Base-by-base conservation (phyloP, 1,140 invertebrate genomes). In the Cyclargus thomasi region DNA sequence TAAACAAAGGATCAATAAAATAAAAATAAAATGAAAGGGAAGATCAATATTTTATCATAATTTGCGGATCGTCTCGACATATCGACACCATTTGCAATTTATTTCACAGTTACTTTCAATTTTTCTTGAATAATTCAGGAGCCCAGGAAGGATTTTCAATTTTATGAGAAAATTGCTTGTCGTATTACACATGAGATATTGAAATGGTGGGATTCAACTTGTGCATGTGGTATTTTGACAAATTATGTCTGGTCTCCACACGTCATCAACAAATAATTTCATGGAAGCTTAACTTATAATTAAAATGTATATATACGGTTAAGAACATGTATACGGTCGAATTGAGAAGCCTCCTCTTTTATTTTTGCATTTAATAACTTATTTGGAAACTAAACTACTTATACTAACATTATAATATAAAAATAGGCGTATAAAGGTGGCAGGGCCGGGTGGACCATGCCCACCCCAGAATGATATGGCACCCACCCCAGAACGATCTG, bases 71-170 rank as follows among this genome's bases (percentile, higher is more conserved):
- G 82, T 86, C 81, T 79, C 78, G 86, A 80, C 80, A 81, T 65
- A 77, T 81, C 70, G 75, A 63, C 66, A 74, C 74, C 76, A 72
- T 70, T 74, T 73, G 68, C 72, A 73, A 83, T 80, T 80, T 81
- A 76, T 86, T 82, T 81, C 75, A 81, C 63, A 77, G 72, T 77
- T 74, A 77, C 73, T 81, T 86, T 83, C 76, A 79, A 83, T 85
- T 83, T 83, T 85, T 83, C 78, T 82, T 86, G 86, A 86, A 88
- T 86, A 82, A 86, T 88, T 85, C 83, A 85, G 76, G 71, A 72
- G 70, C 73, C 67, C 72, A 53, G 62, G 71, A 69, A 68, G 67
- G 66, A 59, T 76, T 77, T 80, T 83, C 76, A 71, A 80, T 82
- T 73, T 80, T 79, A 79, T 81, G 74, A 70, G 67, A 71, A 76